Evolutionary conservation across 2,797 vertebrate species (phyloP).

Genomic region (Macrochelys suwanniensis): DNA sequence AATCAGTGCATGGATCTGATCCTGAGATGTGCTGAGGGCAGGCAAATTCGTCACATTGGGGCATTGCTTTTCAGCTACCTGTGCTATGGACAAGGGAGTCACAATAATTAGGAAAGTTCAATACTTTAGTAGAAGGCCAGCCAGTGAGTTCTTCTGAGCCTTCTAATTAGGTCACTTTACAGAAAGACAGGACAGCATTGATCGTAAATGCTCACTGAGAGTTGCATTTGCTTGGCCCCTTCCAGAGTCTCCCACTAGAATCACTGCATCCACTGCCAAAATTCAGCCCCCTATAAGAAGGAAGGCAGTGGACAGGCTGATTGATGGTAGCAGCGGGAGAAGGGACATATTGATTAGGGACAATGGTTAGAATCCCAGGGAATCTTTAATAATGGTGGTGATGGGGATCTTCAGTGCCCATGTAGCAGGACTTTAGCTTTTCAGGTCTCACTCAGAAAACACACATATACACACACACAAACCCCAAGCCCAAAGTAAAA

Average conservation of each 20-base stretch:
- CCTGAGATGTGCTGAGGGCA: not conserved
- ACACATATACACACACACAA: not conserved
- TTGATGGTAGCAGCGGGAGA: not conserved
- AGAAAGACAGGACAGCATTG: not conserved
- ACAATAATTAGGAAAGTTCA: not conserved
- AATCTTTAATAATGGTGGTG: not conserved
- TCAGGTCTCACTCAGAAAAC: not conserved
- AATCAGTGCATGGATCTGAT: not conserved
- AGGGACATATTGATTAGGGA: not conserved
- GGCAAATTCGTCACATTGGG: not conserved
- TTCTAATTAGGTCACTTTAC: not conserved
- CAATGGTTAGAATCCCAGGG: accelerated
- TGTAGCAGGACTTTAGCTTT: not conserved
- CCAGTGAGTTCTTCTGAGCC: not conserved
- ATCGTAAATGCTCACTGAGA: not conserved
- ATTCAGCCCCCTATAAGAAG: not conserved
- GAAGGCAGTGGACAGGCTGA: not conserved
- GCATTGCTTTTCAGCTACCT: not conserved
- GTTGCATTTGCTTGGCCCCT: not conserved
- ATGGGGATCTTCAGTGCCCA: not conserved
- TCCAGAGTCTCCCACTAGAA: not conserved
- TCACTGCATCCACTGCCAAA: not conserved
- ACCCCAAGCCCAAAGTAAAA: not conserved
- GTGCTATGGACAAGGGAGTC: not conserved
- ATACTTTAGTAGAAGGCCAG: not conserved